phyloP scores from a whole-genome alignment of 2,888 invertebrate genomes.

The Macropis europaea region DNA sequence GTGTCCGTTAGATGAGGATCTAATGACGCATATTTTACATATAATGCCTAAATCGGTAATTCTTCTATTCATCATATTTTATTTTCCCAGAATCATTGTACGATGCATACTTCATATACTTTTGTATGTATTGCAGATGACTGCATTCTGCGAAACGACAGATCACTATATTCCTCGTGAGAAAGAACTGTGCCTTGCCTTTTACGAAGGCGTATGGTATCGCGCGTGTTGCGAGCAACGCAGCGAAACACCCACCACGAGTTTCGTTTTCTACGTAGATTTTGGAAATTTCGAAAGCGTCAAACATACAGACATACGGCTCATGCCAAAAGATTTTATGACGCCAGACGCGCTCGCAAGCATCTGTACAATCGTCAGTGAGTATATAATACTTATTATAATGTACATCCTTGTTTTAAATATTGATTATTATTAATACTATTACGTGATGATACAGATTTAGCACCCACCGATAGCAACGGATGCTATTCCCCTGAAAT shows the following conservation, averaged over 20 bases:
- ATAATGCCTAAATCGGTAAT: constrained; percentile 63
- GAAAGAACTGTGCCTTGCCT: constrained; percentile 74
- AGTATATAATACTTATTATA: constrained; percentile 43
- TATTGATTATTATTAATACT: neutral
- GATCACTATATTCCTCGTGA: constrained; percentile 73
- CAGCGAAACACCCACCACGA: constrained; percentile 42
- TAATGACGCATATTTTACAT: constrained; percentile 57
- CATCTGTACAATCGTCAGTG: constrained; percentile 67
- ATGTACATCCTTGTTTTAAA: neutral
- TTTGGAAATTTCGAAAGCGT: constrained; percentile 72
- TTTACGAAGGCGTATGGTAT: constrained; percentile 69
- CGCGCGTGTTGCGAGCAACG: constrained; percentile 68
- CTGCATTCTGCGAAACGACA: constrained; percentile 64
- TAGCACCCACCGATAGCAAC: constrained; percentile 32
- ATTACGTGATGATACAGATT: constrained; percentile 40
- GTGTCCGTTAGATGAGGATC: constrained; percentile 58
- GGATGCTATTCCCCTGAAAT: constrained; percentile 41
- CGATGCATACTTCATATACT: neutral
- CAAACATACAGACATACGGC: constrained; percentile 69
- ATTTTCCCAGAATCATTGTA: neutral
- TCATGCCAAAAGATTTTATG: constrained; percentile 74
- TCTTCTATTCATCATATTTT: neutral
- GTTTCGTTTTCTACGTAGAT: constrained; percentile 72
- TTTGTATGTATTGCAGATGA: constrained; percentile 57
- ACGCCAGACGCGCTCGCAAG: constrained; percentile 57